phyloP scores from a whole-genome alignment of 2,888 invertebrate species.

The Epiblema foenella region DNA sequence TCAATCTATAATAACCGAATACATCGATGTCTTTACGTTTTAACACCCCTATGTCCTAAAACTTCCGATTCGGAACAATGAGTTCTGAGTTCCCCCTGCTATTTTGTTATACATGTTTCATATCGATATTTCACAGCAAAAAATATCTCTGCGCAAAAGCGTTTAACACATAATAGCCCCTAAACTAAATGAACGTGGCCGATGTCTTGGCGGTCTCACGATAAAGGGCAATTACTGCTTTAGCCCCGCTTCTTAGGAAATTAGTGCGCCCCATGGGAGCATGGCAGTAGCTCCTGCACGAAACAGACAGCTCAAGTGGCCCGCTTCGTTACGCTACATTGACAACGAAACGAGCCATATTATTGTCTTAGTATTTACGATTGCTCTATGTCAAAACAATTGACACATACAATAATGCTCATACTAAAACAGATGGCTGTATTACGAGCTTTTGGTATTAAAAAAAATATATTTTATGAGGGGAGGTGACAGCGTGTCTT shows the following conservation, averaged over 20 bases:
- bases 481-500: conserved; percentile 45
- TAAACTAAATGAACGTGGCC: conserved; percentile 54
- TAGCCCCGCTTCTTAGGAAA: conserved; percentile 57
- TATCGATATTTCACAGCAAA: conserved; percentile 44
- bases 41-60: background rate
- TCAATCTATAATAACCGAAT: background rate
- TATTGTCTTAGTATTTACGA: conserved; percentile 30
- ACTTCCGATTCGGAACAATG: conserved; percentile 4
- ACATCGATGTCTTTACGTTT: background rate
- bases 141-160: conserved; percentile 44
- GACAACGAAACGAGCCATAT: conserved; percentile 44
- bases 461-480: conserved; percentile 42
- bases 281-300: conserved; percentile 51
- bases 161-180: conserved; percentile 51
- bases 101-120: conserved; percentile 31
- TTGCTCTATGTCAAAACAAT: background rate
- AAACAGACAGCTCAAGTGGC: conserved; percentile 52
- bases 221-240: conserved; percentile 65
- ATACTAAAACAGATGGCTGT: conserved; percentile 12
- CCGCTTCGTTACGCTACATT: conserved; percentile 55
- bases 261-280: conserved; percentile 64
- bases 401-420: background rate
- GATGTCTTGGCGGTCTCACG: conserved; percentile 45
- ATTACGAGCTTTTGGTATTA: conserved; percentile 28
- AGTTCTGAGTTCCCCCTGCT: background rate